Conservation (phyloP, 2,113 vertebrate species). For the Emydura subglobosa region DNA sequence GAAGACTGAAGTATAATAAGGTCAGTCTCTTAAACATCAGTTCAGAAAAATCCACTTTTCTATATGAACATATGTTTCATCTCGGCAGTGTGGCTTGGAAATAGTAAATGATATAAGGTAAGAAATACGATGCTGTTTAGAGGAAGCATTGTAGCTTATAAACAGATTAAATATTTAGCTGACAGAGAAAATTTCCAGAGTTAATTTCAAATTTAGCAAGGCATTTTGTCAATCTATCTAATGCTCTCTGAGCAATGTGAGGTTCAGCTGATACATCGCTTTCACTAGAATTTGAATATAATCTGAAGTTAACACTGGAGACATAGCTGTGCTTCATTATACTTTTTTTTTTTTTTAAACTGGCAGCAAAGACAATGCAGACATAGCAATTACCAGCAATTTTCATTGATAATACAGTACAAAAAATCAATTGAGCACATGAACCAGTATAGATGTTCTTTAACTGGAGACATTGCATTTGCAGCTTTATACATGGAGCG, state of each 20-base stretch:
- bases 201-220: not conserved
- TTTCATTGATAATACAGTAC: rapidly evolving
- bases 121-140: slow-evolving; percentile 55
- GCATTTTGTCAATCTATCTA: slow-evolving; percentile 38
- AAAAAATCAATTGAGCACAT: not conserved
- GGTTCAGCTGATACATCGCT: not conserved
- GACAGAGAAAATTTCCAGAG: slow-evolving; percentile 54
- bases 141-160: slow-evolving; percentile 56
- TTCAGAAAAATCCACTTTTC: slow-evolving; percentile 26
- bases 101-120: slow-evolving; percentile 57
- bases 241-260: not conserved
- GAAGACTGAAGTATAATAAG: slow-evolving; percentile 45
- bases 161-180: slow-evolving; percentile 71
- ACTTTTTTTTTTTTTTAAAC: not conserved
- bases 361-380: not conserved
- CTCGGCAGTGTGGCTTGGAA: slow-evolving; percentile 37
- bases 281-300: not conserved
- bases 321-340: not conserved
- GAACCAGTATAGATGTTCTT: rapidly evolving
- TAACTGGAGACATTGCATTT: not conserved
- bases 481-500: not conserved
- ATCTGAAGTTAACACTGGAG: not conserved
- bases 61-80: slow-evolving; percentile 16
- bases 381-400: not conserved
- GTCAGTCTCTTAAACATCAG: slow-evolving; percentile 13